A percentile compares a stretch with the other conserved stretches of the same genome.
Conservation (phyloP, 2,888 invertebrate genomes). For the Amphipyra berbera region DNA sequence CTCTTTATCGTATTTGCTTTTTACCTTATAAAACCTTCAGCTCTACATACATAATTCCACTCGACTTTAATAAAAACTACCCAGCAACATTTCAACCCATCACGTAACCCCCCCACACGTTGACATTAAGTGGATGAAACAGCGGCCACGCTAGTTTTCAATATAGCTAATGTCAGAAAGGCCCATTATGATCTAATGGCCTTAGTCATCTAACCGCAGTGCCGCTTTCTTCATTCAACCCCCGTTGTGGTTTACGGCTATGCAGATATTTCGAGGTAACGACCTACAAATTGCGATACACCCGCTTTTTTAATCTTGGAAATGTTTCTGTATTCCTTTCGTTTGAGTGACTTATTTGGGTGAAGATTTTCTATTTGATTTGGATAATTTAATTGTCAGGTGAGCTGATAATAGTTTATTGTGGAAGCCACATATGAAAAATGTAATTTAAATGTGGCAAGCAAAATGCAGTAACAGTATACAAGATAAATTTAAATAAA, state of each 20-base stretch:
- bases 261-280: slow-evolving; percentile 63
- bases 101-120: slow-evolving; percentile 37
- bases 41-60: slow-evolving; percentile 5
- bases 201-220: slow-evolving; percentile 82
- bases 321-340: slow-evolving; percentile 14
- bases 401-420: too few species aligned
- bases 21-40: neutral
- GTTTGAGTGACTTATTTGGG: slow-evolving; percentile 2
- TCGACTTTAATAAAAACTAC: slow-evolving; percentile 20
- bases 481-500: too few species aligned
- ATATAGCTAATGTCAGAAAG: slow-evolving; percentile 58
- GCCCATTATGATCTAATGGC: slow-evolving; percentile 66
- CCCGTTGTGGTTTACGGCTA: slow-evolving; percentile 55
- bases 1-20: neutral
- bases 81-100: slow-evolving; percentile 14
- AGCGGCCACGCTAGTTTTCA: slow-evolving; percentile 58
- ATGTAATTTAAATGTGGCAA: too few species aligned
- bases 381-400: too few species aligned
- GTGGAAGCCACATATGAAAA: too few species aligned
- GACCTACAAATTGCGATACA: slow-evolving; percentile 43
- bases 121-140: slow-evolving; percentile 61
- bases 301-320: slow-evolving; percentile 27
- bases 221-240: slow-evolving; percentile 71
- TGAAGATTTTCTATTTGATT: slow-evolving; percentile 6
- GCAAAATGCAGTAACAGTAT: too few species aligned